Evolutionary conservation across 2,113 vertebrate species (phyloP).

Genomic region (Paracanthobrama guichenoti): DNA sequence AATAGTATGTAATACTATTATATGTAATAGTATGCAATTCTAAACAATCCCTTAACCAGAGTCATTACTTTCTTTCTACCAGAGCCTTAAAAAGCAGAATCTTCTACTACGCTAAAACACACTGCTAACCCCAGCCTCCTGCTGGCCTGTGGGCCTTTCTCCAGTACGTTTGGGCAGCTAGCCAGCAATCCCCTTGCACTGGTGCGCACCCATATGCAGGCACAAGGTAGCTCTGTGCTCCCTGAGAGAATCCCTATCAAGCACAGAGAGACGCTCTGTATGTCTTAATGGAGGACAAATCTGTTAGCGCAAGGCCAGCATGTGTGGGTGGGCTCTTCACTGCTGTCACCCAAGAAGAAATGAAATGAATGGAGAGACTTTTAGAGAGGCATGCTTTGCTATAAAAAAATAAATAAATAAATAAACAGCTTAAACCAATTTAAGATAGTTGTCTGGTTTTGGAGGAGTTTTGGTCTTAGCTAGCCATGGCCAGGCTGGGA

Average conservation of each 20-base stretch:
- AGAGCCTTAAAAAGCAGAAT: background rate
- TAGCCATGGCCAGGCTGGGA: too few relatives aligned
- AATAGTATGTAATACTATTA: too few relatives aligned
- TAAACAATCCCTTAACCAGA: background rate
- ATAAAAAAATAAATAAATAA: too few relatives aligned
- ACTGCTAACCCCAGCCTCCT: slow-evolving; percentile 77
- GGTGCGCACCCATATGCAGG: slow-evolving; percentile 93
- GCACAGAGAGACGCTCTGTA: slow-evolving; percentile 7
- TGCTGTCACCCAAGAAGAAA: background rate
- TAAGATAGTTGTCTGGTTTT: too few relatives aligned
- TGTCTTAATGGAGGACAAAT: slow-evolving; percentile 32
- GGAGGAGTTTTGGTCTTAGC: too few relatives aligned
- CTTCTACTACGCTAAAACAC: background rate
- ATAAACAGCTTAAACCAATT: too few relatives aligned
- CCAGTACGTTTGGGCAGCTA: slow-evolving; percentile 93
- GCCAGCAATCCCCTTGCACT: slow-evolving; percentile 92
- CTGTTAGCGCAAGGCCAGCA: slow-evolving; percentile 12
- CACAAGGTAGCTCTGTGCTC: slow-evolving; percentile 79
- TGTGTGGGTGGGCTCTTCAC: too few relatives aligned
- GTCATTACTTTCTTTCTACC: background rate
- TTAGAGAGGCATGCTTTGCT: slow-evolving; percentile 22
- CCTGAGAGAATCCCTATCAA: background rate
- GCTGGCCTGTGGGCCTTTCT: slow-evolving; percentile 85
- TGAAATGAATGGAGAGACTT: slow-evolving; percentile 14
- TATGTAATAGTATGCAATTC: background rate